phyloP scores from a whole-genome alignment of 2,888 invertebrate genomes.

The Watsonalla cultraria region DNA sequence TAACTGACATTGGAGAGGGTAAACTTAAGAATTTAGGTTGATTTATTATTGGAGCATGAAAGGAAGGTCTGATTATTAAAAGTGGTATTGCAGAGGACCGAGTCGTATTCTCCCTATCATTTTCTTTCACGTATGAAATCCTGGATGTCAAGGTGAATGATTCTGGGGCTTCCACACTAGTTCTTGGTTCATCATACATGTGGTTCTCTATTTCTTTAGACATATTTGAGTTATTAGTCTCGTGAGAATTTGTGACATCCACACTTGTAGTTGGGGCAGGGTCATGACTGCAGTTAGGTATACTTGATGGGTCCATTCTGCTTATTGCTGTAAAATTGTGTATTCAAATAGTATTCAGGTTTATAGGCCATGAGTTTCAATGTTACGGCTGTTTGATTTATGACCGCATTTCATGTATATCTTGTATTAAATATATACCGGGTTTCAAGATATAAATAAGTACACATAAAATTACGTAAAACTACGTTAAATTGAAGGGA shows the following conservation, averaged over 20 bases:
- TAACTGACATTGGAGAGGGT: constrained; percentile 26
- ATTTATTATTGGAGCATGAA: constrained; percentile 16
- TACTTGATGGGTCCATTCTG: constrained; percentile 20
- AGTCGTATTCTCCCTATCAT: neutral
- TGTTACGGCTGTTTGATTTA: too few species aligned
- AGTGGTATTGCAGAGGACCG: constrained; percentile 16
- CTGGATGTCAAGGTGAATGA: constrained; percentile 6
- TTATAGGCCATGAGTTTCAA: neutral
- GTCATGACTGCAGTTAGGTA: constrained; percentile 24
- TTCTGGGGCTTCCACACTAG: neutral
- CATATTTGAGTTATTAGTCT: constrained; percentile 4
- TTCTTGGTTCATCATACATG: neutral
- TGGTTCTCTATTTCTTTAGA: neutral
- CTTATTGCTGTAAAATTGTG: neutral
- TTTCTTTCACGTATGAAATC: neutral
- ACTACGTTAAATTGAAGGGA: too few species aligned
- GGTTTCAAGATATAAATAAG: too few species aligned
- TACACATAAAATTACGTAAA: too few species aligned
- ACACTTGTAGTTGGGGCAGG: constrained; percentile 4
- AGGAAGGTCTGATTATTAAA: constrained; percentile 22
- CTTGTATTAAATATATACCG: too few species aligned
- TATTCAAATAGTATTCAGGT: constrained; percentile 8
- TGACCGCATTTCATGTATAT: too few species aligned
- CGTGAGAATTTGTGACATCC: constrained; percentile 4
- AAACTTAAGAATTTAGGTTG: constrained; percentile 29